A percentile compares a stretch with the other conserved stretches of the same genome.
phyloP scores from a whole-genome alignment of 2,797 vertebrate genomes.

The Gobio occitaniae region DNA sequence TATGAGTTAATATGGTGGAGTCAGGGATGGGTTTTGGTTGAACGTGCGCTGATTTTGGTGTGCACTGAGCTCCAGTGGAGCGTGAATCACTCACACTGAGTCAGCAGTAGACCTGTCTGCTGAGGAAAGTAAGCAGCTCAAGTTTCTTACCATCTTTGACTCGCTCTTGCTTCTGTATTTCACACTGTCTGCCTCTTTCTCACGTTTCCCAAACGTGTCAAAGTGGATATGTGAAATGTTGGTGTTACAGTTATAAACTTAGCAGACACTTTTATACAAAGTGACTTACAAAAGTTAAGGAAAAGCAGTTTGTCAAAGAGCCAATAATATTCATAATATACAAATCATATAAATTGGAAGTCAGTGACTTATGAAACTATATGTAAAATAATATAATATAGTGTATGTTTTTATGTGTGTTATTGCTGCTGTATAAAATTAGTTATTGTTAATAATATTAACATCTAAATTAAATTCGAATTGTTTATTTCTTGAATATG shows the following conservation, averaged over 20 bases:
- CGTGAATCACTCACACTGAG: constrained; percentile 60
- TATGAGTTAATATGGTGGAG: constrained; percentile 15
- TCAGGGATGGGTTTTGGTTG: constrained; percentile 28
- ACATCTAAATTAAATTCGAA: not conserved
- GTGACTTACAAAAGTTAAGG: not conserved
- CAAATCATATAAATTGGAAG: not conserved
- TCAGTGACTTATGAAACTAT: not conserved
- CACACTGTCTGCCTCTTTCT: constrained; percentile 23
- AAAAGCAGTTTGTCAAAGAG: not conserved
- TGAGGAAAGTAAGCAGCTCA: constrained; percentile 57
- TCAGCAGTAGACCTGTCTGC: constrained; percentile 57
- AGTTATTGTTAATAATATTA: not conserved
- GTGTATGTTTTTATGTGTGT: not conserved
- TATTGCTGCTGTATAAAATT: not conserved
- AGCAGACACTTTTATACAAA: not conserved
- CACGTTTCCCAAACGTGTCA: not conserved
- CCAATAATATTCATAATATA: not conserved
- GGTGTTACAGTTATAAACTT: not conserved
- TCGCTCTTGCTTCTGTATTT: constrained; percentile 21
- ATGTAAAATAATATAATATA: not conserved
- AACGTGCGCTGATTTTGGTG: constrained; percentile 10
- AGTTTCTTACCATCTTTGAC: constrained; percentile 44
- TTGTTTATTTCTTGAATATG: not conserved
- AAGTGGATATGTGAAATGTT: not conserved
- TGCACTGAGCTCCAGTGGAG: constrained; percentile 52